Percentiles rank a stretch among this genome's conserved stretches.
Evolutionary conservation across 92 coral and sea anemone species (phyloP).

Genomic region (Phenganax stokvisi): DNA sequence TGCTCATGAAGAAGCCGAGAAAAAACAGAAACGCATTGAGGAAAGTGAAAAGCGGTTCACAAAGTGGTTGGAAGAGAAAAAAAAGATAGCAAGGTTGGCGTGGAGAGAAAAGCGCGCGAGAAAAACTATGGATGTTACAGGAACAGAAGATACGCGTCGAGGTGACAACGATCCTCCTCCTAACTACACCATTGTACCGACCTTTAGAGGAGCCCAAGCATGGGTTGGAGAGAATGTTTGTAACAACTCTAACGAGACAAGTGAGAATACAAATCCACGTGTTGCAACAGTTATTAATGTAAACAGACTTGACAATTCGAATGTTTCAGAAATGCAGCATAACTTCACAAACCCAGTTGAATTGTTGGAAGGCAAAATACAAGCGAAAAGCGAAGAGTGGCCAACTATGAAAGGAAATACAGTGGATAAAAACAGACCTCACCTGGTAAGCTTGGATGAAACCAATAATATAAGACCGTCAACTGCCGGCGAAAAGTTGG

Average conservation of each 20-base stretch:
- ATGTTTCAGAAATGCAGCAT: background rate
- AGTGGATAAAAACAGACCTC: background rate
- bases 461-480: background rate
- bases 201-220: slow-evolving; percentile 20
- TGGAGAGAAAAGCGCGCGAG: slow-evolving; percentile 17
- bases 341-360: background rate
- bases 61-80: slow-evolving; percentile 22
- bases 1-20: slow-evolving; percentile 26
- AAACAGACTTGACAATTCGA: background rate
- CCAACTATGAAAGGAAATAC: background rate
- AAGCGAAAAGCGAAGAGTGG: background rate
- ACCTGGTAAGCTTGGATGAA: background rate
- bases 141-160: background rate
- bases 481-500: background rate
- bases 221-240: slow-evolving; percentile 1
- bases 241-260: background rate
- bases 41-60: slow-evolving; percentile 34
- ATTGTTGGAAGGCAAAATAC: background rate
- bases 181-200: slow-evolving; percentile 29
- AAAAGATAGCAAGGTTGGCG: slow-evolving; percentile 14
- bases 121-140: background rate
- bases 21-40: slow-evolving; percentile 25
- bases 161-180: slow-evolving; percentile 24
- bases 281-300: background rate
- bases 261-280: background rate